Evolutionary conservation across 2,888 invertebrate species (phyloP).

Genomic region (Orchesellides sinensis): DNA sequence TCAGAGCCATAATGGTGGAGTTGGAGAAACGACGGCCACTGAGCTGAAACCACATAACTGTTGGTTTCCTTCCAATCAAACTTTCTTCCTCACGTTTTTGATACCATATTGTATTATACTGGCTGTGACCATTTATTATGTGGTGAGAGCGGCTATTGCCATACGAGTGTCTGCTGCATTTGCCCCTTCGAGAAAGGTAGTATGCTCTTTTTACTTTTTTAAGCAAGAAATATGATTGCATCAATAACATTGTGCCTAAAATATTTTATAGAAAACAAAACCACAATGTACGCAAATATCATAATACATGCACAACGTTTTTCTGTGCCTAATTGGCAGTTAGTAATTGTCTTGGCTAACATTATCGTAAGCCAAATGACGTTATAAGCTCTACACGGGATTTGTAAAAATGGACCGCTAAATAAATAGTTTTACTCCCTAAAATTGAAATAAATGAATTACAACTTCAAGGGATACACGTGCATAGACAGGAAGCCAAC

Average conservation of each 20-base stretch:
- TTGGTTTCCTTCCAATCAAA: conserved; percentile 73
- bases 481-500: too few species aligned
- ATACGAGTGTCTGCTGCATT: conserved; percentile 74
- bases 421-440: too few species aligned
- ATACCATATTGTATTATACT: conserved; percentile 73
- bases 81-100: conserved; percentile 72
- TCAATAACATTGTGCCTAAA: not conserved
- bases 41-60: conserved; percentile 73
- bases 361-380: too few species aligned
- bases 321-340: too few species aligned
- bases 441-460: too few species aligned
- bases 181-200: conserved; percentile 70
- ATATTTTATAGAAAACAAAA: not conserved
- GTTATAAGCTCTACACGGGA: too few species aligned
- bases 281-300: too few species aligned
- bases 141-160: conserved; percentile 72
- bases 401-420: too few species aligned
- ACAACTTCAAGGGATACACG: too few species aligned
- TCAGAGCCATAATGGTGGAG: conserved; percentile 69
- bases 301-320: too few species aligned
- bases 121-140: conserved; percentile 72
- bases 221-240: not conserved
- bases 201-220: not conserved
- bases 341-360: too few species aligned
- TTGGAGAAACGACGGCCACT: conserved; percentile 69